Evolutionary conservation across 2,888 invertebrate genomes (phyloP).

Genomic region (Sinopyrophorus schimmeli): DNA sequence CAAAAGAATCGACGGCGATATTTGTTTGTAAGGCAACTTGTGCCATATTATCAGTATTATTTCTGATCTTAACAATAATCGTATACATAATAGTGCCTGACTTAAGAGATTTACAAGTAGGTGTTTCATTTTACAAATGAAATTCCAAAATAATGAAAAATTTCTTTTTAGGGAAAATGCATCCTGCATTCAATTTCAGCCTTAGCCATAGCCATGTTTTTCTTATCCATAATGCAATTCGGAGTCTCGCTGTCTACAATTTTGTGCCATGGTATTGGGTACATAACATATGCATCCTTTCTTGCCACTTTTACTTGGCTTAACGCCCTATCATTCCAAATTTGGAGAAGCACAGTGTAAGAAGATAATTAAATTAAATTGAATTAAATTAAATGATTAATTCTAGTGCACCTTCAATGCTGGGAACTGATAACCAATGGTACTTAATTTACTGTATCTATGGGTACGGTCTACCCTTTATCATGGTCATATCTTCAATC

Average conservation of each 20-base stretch:
- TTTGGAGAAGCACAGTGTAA: slow-evolving; percentile 68
- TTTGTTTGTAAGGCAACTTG: slow-evolving; percentile 38
- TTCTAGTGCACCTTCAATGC: slow-evolving; percentile 47
- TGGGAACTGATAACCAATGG: slow-evolving; percentile 59
- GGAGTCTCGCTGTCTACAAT: slow-evolving; percentile 50
- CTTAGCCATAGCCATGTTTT: slow-evolving; percentile 62
- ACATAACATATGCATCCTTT: slow-evolving; percentile 56
- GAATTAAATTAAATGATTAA: slow-evolving; percentile 1
- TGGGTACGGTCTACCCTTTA: slow-evolving; percentile 63
- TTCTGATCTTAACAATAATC: slow-evolving; percentile 62
- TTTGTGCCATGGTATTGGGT: slow-evolving; percentile 59
- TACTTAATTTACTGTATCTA: slow-evolving; percentile 61
- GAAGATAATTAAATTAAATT: slow-evolving; percentile 44
- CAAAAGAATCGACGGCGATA: slow-evolving; percentile 40
- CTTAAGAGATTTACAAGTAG: slow-evolving; percentile 60
- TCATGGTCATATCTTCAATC: slow-evolving; percentile 59
- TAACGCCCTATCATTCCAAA: slow-evolving; percentile 69
- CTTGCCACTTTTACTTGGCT: slow-evolving; percentile 74
- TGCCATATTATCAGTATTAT: slow-evolving; percentile 54
- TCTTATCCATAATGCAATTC: slow-evolving; percentile 63
- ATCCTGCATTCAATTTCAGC: slow-evolving; percentile 65
- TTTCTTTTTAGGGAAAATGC: slow-evolving; percentile 60
- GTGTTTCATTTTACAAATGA: too few species aligned
- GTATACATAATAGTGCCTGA: slow-evolving; percentile 66
- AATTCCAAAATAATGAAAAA: not conserved